phyloP scores from a whole-genome alignment of 2,113 vertebrate genomes.

The Corythaeola cristata region DNA sequence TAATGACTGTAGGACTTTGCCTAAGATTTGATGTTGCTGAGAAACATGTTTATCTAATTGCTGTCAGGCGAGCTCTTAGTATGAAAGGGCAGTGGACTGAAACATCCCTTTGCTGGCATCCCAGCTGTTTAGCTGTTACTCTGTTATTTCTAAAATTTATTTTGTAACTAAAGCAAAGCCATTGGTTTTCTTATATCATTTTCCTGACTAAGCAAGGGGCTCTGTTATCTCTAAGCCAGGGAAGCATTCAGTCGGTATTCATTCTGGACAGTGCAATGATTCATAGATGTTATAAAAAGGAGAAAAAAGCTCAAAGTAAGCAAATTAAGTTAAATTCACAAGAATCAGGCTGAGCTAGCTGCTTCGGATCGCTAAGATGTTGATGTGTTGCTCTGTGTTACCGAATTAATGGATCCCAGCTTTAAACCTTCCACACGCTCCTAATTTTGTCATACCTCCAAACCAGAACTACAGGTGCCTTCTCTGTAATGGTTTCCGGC shows the following conservation, averaged over 20 bases:
- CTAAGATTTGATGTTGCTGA: not conserved
- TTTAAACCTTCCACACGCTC: not conserved
- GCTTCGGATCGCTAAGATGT: not conserved
- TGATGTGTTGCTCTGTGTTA: not conserved
- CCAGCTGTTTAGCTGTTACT: not conserved
- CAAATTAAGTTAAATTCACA: conserved; percentile 56
- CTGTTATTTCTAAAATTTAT: conserved; percentile 26
- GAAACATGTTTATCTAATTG: not conserved
- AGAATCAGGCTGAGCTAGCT: conserved; percentile 35
- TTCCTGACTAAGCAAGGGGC: conserved; percentile 53
- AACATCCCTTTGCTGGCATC: not conserved
- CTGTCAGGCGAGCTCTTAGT: not conserved
- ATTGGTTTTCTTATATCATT: conserved; percentile 54
- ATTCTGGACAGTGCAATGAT: conserved; percentile 8
- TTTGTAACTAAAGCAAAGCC: conserved; percentile 40
- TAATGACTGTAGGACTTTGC: not conserved
- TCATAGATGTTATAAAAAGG: conserved; percentile 36
- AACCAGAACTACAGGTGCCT: not conserved
- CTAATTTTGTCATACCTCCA: not conserved
- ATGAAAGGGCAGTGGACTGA: not conserved
- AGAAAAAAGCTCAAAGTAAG: conserved; percentile 20
- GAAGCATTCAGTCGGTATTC: conserved; percentile 34
- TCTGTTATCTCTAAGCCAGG: conserved; percentile 61
- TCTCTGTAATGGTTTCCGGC: not conserved
- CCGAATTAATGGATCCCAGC: not conserved